Base-by-base conservation (phyloP, 2,888 invertebrate genomes). In the Scaeva pyrastri region DNA sequence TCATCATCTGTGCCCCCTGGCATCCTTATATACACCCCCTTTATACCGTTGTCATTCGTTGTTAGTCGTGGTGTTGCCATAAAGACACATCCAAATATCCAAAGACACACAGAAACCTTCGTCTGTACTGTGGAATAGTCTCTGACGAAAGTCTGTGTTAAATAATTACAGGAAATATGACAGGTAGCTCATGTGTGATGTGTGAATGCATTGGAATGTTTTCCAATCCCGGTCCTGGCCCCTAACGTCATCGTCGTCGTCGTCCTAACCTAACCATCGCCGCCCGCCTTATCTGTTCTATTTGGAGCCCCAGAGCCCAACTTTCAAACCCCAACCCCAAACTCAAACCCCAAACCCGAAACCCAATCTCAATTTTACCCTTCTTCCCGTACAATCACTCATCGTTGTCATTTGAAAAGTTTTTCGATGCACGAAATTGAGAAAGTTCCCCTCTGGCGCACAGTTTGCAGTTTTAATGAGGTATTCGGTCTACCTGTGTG, bases 161-260 rank as follows among this genome's bases (percentile, higher is more conserved):
- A 80, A 81, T 85, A 85, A 85, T 85, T 85, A 81, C 68, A 74
- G 74, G 70, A 77, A 73, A 79, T 85, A 76, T 85, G 80, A 73
- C 76, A 84, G 52, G 64, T n/a, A 66, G 52, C 84, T 75, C 58
- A 71, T 74, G 74, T 79, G 71, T 75, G 64, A 58, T 75, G 70
- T 77, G 36, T 11, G 55, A 60, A 52, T 43, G 36, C n/a, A 23
- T 16, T 19, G 43, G 31, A 41, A 21, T n/a, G 14, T 3, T 26
- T 50, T 66, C 23, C 55, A 64, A 11, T 60, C 45, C 58, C 50
- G 31, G 31, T 31, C 31, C 5, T 0, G 8, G 31, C 31, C 31
- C 31, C n/a, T n/a, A n/a, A n/a, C n/a, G n/a, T n/a, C n/a, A n/a
- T n/a, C n/a, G n/a, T n/a, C n/a, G n/a, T n/a, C n/a, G n/a, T n/a